phyloP scores from a whole-genome alignment of 2,888 invertebrate species.

The Synanthedon myopaeformis region DNA sequence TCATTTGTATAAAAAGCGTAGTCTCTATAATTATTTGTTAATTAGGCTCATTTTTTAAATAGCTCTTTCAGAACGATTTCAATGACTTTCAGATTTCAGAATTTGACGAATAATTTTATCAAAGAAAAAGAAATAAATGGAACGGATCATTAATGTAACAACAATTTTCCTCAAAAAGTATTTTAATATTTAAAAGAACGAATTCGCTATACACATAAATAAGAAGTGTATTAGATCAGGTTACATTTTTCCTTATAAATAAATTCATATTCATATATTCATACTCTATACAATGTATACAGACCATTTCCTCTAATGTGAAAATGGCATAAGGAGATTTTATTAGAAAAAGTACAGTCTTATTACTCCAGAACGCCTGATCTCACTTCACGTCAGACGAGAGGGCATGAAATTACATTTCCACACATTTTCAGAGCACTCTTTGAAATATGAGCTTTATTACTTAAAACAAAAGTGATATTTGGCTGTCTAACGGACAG shows the following conservation, averaged over 20 bases:
- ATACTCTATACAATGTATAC: too few relatives aligned
- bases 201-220: not conserved
- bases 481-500: slow-evolving; percentile 7
- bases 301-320: not conserved
- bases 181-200: too few relatives aligned
- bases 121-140: too few relatives aligned
- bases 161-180: too few relatives aligned
- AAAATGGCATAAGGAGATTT: not conserved
- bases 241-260: not conserved
- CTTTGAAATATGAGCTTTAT: slow-evolving; percentile 22
- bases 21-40: too few relatives aligned
- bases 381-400: slow-evolving; percentile 3
- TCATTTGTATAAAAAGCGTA: too few relatives aligned
- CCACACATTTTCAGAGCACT: slow-evolving; percentile 16
- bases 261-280: not conserved
- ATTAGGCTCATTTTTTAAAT: too few relatives aligned
- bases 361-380: not conserved
- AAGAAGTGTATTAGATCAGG: not conserved
- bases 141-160: too few relatives aligned
- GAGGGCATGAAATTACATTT: slow-evolving; percentile 22
- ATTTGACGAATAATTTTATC: too few relatives aligned
- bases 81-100: too few relatives aligned
- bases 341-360: not conserved
- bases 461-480: slow-evolving; percentile 17
- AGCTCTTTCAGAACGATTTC: too few relatives aligned